Percentiles rank a stretch among this genome's conserved stretches.
These are phyloP conservation scores for Sipha maydis DNA, from an alignment of 2,888 invertebrate genomes.

Conservation along the genomic window DNA sequence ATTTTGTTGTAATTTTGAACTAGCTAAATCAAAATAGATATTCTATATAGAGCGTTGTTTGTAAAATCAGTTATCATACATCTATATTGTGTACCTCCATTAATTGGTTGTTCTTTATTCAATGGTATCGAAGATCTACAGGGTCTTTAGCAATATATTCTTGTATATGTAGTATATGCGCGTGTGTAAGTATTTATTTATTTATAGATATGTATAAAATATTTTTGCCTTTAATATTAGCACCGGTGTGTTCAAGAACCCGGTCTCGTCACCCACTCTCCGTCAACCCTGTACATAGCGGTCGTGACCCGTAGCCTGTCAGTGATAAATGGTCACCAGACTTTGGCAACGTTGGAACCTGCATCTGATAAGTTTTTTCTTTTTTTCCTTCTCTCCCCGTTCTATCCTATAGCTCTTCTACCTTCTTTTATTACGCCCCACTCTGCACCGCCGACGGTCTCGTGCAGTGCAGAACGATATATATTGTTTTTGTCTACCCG, in stretches of 20 bases:
- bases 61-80: background rate
- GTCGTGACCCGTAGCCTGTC: constrained; percentile 50
- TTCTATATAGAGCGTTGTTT: background rate
- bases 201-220: background rate
- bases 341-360: constrained; percentile 59
- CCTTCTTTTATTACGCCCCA: background rate
- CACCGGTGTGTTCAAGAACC: constrained; percentile 40
- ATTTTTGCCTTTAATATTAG: background rate
- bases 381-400: background rate
- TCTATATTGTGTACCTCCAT: background rate
- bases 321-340: constrained; percentile 58
- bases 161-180: background rate
- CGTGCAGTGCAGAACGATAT: background rate
- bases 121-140: constrained; percentile 34
- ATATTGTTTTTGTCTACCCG: background rate
- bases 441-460: background rate
- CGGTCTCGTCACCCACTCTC: constrained; percentile 43
- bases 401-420: background rate
- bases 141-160: background rate
- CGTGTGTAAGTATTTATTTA: background rate
- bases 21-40: background rate
- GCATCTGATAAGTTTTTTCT: constrained; percentile 57
- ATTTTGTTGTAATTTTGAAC: background rate
- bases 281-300: constrained; percentile 51
- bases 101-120: constrained; percentile 22